phyloP scores from a whole-genome alignment of 1,140 invertebrate species.

The Streblospio benedicti region DNA sequence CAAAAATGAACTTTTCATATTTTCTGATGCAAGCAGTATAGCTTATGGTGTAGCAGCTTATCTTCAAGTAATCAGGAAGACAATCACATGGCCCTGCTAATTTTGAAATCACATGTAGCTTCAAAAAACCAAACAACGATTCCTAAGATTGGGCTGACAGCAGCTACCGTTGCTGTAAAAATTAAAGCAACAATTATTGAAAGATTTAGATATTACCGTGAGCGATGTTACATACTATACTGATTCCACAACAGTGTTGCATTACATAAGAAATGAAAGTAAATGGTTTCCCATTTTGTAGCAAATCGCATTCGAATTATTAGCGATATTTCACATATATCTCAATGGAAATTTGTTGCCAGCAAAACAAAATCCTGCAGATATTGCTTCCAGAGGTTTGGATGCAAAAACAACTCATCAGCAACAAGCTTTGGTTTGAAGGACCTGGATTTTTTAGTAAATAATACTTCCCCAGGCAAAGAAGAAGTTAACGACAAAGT shows the following conservation, averaged over 20 bases:
- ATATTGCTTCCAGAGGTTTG: neutral
- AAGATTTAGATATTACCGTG: neutral
- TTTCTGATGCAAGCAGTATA: neutral
- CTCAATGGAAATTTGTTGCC: slow-evolving; percentile 2
- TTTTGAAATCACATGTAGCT: slow-evolving; percentile 39
- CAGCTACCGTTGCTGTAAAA: slow-evolving; percentile 35
- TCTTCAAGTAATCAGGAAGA: neutral
- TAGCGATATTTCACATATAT: neutral
- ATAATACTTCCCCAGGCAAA: neutral
- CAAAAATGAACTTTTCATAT: too few relatives aligned
- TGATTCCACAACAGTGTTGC: neutral
- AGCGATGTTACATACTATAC: neutral
- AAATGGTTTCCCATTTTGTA: slow-evolving; percentile 7
- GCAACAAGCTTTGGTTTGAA: neutral
- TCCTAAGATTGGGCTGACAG: slow-evolving; percentile 48
- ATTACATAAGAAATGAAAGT: neutral
- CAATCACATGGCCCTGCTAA: slow-evolving; percentile 20
- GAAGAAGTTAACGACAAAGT: neutral
- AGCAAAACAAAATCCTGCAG: neutral
- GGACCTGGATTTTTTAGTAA: neutral
- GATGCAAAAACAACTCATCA: neutral
- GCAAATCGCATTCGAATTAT: slow-evolving; percentile 7
- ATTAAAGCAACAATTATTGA: neutral
- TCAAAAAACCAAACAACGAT: slow-evolving; percentile 42
- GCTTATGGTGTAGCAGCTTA: neutral